Percentiles rank a stretch among this genome's conserved stretches.
These are phyloP conservation scores for Linepithema humile DNA, from an alignment of 1,140 invertebrate genomes.

Conservation along the genomic window DNA sequence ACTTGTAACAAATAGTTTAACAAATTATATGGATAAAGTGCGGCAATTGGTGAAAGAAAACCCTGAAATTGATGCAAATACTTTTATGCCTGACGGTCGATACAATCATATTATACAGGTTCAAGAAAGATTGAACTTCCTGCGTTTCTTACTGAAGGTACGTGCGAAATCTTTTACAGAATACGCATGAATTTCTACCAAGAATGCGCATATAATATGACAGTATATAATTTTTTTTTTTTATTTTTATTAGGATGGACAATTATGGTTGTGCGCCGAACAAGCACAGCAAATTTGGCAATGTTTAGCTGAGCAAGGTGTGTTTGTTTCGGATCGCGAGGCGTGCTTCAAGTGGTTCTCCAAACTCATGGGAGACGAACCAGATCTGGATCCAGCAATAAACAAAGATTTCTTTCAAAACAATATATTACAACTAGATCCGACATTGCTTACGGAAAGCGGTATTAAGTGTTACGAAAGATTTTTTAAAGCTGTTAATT, in stretches of 20 bases:
- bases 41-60: conserved; percentile 89
- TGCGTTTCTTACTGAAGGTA: conserved; percentile 94
- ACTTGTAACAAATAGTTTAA: conserved; percentile 96
- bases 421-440: conserved; percentile 97
- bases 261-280: conserved; percentile 97
- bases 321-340: conserved; percentile 96
- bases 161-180: conserved; percentile 37
- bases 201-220: background rate
- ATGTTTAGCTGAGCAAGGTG: conserved; percentile 96
- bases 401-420: conserved; percentile 98
- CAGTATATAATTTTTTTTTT: no score
- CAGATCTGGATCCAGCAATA: conserved; percentile 98
- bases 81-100: conserved; percentile 93
- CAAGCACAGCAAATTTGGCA: conserved; percentile 99
- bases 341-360: conserved; percentile 99
- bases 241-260: conserved; percentile 89
- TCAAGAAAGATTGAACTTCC: conserved; percentile 96
- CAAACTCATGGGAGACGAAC: conserved; percentile 99
- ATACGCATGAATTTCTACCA: background rate
- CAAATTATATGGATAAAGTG: conserved; percentile 95
- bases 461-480: conserved; percentile 98
- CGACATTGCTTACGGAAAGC: conserved; percentile 95
- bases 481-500: conserved; percentile 99
- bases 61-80: conserved; percentile 91
- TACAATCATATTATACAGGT: conserved; percentile 97